Evolutionary conservation across 92 coral and sea anemone genomes (phyloP).

Genomic region (Nematostella vectensis): DNA sequence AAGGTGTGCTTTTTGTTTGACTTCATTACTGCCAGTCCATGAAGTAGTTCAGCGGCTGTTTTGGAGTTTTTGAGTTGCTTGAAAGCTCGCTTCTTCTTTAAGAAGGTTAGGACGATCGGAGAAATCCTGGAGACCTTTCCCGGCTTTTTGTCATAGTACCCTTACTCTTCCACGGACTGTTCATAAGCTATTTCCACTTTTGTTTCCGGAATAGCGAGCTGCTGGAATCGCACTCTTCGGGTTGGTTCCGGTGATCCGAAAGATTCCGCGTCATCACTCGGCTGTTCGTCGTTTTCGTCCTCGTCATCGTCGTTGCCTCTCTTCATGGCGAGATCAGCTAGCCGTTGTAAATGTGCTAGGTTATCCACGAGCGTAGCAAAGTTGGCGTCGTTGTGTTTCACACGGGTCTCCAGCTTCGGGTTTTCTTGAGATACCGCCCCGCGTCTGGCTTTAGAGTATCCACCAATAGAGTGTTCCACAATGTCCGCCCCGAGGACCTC

Average conservation of each 20-base stretch:
- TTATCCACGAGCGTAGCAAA: slow-evolving; percentile 41
- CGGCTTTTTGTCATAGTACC: background rate
- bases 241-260: background rate
- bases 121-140: too few species aligned
- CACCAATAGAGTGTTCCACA: slow-evolving; percentile 54
- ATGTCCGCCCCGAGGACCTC: slow-evolving; percentile 54
- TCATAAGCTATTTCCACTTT: background rate
- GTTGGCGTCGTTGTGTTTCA: slow-evolving; percentile 31
- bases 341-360: slow-evolving; percentile 31
- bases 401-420: slow-evolving; percentile 2
- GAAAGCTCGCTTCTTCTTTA: too few species aligned
- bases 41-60: too few species aligned
- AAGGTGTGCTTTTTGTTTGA: too few species aligned
- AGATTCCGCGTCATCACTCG: slow-evolving; percentile 1
- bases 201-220: background rate
- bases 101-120: too few species aligned
- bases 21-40: too few species aligned
- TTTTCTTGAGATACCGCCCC: slow-evolving; percentile 46
- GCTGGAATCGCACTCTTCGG: background rate
- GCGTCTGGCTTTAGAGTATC: slow-evolving; percentile 46
- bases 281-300: slow-evolving; percentile 11
- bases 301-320: slow-evolving; percentile 14
- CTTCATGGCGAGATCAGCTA: slow-evolving; percentile 33
- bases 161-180: background rate
- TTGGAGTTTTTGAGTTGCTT: too few species aligned